A percentile compares a stretch with the other conserved stretches of the same genome.
phyloP scores from a whole-genome alignment of 2,113 vertebrate genomes.

The Sinocyclocheilus anophthalmus region DNA sequence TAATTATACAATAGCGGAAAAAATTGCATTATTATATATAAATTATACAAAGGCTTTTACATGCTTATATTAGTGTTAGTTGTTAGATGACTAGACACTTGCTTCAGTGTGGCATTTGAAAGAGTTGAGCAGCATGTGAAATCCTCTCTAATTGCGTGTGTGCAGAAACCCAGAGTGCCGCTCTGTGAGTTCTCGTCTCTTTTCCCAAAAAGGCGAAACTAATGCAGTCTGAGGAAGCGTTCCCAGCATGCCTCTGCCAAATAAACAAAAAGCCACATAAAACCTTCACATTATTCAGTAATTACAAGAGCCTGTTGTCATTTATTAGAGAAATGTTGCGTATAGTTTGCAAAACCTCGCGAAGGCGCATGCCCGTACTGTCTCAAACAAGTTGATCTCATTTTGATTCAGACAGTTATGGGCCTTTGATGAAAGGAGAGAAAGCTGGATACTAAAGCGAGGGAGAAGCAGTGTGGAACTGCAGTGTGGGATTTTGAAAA shows the following conservation, averaged over 20 bases:
- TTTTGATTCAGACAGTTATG: constrained; percentile 9
- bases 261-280: constrained; percentile 18
- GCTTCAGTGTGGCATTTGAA: background rate
- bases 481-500: constrained; percentile 51
- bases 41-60: too few relatives aligned
- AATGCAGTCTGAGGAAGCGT: constrained; percentile 24
- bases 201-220: constrained; percentile 28
- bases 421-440: constrained; percentile 11
- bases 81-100: background rate
- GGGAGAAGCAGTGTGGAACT: background rate
- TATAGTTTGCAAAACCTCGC: background rate
- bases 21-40: too few relatives aligned
- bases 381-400: constrained; percentile 38
- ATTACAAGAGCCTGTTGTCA: constrained; percentile 24
- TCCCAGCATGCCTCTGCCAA: constrained; percentile 33
- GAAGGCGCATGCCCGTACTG: background rate
- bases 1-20: too few relatives aligned
- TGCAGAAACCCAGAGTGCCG: constrained; percentile 3
- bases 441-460: background rate
- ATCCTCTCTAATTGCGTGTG: constrained; percentile 18
- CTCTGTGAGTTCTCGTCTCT: background rate
- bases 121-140: constrained; percentile 20
- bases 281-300: background rate
- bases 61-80: too few relatives aligned
- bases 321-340: constrained; percentile 3